Percentiles rank a stretch among this genome's conserved stretches.
phyloP scores from a whole-genome alignment of 2,797 vertebrate species.

The Eospalax fontanierii region DNA sequence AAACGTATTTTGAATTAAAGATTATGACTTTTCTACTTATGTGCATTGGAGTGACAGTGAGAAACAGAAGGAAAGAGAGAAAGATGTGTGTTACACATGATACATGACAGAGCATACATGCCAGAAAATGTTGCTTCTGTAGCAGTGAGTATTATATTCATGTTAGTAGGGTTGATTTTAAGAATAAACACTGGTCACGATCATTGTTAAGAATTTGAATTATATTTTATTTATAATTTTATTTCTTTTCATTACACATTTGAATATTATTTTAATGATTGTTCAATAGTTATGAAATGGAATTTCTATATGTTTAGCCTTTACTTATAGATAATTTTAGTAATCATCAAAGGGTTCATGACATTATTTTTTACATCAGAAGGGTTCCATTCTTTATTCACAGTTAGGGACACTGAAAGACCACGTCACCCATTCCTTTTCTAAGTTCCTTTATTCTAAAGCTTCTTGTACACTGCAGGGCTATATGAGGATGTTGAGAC shows the following conservation, averaged over 20 bases:
- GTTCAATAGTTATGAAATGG: neutral
- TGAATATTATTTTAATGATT: constrained; percentile 14
- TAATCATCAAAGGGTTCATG: neutral
- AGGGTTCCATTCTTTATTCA: neutral
- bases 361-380: constrained; percentile 16
- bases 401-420: neutral
- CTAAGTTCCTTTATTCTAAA: constrained; percentile 24
- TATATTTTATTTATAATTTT: neutral
- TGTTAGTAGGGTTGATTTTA: neutral
- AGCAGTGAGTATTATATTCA: neutral
- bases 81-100: neutral
- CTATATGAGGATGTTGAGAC: neutral
- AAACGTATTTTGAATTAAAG: neutral
- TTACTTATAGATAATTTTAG: neutral
- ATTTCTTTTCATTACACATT: constrained; percentile 37
- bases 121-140: neutral
- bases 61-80: neutral
- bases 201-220: neutral
- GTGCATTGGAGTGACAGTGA: neutral
- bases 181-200: constrained; percentile 30
- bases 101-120: neutral
- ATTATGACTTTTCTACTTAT: neutral
- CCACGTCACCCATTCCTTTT: neutral
- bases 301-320: neutral
- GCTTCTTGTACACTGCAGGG: neutral